Evolutionary conservation across 2,113 vertebrate species (phyloP).

Genomic region (Pantherophis guttatus): DNA sequence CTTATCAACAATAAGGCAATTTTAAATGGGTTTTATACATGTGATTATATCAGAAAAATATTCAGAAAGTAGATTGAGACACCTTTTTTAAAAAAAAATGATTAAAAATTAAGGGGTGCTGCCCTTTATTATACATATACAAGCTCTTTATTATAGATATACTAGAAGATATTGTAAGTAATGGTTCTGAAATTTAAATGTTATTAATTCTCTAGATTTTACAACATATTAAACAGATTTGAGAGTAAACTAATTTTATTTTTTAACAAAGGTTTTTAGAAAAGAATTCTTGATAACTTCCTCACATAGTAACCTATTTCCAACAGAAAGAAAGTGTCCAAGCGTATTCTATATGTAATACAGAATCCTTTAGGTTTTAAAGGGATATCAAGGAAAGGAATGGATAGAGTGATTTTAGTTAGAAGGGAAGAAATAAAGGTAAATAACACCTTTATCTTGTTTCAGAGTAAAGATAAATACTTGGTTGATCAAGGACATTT

Average conservation of each 20-base stretch:
- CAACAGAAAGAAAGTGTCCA: background rate
- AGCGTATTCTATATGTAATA: background rate
- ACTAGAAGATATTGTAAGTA: background rate
- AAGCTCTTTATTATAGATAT: background rate
- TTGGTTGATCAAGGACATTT: background rate
- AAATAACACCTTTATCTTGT: background rate
- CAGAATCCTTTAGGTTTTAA: background rate
- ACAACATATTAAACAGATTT: background rate
- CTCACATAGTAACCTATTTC: background rate
- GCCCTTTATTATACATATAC: no score
- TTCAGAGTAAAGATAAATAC: background rate
- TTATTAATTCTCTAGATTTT: background rate
- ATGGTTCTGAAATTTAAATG: background rate
- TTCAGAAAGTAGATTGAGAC: background rate
- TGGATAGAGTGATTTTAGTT: background rate
- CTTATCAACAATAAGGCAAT: background rate
- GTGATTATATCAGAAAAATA: background rate
- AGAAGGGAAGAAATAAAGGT: background rate
- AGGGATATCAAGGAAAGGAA: background rate
- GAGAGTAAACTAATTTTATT: background rate
- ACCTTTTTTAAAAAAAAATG: background rate
- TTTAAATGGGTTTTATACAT: background rate
- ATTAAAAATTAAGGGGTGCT: background rate
- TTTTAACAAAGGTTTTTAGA: background rate
- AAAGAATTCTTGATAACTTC: background rate